Evolutionary conservation across 2,113 vertebrate genomes (phyloP).

Genomic region (Vulpes lagopus): DNA sequence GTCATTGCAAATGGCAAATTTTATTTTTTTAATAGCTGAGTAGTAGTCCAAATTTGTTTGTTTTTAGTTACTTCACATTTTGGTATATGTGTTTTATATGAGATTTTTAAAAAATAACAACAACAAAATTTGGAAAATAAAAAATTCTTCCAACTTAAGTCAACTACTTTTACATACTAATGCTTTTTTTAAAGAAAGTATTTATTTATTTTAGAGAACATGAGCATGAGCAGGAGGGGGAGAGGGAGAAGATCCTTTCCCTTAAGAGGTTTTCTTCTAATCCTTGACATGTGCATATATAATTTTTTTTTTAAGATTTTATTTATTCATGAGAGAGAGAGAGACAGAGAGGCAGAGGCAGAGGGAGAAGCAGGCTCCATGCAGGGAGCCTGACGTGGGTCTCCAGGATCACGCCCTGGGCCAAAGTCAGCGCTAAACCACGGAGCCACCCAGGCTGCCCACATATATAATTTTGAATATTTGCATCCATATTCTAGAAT

Average conservation of each 20-base stretch:
- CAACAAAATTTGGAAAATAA: neutral
- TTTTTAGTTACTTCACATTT: conserved; percentile 31
- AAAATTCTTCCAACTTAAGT: neutral
- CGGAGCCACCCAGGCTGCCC: no score
- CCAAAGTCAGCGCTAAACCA: no score
- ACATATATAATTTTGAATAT: neutral
- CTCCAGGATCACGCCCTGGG: no score
- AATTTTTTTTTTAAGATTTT: neutral
- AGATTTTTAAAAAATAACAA: neutral
- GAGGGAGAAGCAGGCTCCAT: no score
- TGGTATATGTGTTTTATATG: neutral
- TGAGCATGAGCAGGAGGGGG: neutral
- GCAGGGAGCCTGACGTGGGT: no score
- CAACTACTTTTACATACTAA: neutral
- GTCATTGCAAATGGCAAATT: no score
- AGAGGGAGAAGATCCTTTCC: neutral
- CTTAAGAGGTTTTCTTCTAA: neutral
- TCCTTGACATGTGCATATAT: neutral
- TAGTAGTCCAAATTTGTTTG: neutral
- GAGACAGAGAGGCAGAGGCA: no score
- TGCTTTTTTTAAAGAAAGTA: neutral
- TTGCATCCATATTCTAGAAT: neutral
- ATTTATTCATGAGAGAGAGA: no score
- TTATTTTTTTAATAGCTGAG: no score
- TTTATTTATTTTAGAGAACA: neutral